Conservation (phyloP, 2,888 invertebrate species). For the Watsonalla cultraria region DNA sequence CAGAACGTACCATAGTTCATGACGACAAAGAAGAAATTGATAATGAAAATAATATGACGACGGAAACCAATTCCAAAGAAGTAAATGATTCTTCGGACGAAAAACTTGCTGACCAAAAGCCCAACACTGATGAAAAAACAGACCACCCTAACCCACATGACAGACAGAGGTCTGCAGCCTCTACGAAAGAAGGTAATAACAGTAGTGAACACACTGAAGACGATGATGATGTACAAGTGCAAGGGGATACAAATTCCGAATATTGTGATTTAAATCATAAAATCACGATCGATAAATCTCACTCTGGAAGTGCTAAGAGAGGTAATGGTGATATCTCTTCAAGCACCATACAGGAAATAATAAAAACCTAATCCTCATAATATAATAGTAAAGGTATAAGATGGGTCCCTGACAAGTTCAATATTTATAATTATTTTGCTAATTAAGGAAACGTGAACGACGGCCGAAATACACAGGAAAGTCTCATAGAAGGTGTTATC, state of each 20-base stretch:
- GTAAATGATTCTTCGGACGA: not conserved
- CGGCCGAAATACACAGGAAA: constrained; percentile 68
- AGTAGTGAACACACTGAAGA: constrained; percentile 65
- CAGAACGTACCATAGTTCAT: not conserved
- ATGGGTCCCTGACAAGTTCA: constrained; percentile 74
- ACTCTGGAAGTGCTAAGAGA: constrained; percentile 65
- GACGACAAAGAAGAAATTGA: constrained; percentile 7
- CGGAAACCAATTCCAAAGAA: constrained; percentile 20
- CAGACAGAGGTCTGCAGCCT: constrained; percentile 24
- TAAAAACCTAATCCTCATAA: constrained; percentile 54
- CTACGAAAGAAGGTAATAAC: constrained; percentile 62
- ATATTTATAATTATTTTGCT: constrained; percentile 76
- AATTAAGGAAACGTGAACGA: constrained; percentile 72
- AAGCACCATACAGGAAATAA: constrained; percentile 65
- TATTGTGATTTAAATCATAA: constrained; percentile 59
- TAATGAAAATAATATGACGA: constrained; percentile 8
- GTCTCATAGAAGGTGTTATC: constrained; percentile 71
- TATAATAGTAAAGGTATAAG: constrained; percentile 47
- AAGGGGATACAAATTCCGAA: constrained; percentile 65
- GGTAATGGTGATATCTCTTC: constrained; percentile 66
- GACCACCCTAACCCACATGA: constrained; percentile 7
- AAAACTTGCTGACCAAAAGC: constrained; percentile 7
- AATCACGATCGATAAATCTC: constrained; percentile 56
- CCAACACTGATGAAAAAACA: constrained; percentile 10
- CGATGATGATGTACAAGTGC: constrained; percentile 76